Evolutionary conservation across 2,888 invertebrate species (phyloP).

Genomic region (Ctena decussata): DNA sequence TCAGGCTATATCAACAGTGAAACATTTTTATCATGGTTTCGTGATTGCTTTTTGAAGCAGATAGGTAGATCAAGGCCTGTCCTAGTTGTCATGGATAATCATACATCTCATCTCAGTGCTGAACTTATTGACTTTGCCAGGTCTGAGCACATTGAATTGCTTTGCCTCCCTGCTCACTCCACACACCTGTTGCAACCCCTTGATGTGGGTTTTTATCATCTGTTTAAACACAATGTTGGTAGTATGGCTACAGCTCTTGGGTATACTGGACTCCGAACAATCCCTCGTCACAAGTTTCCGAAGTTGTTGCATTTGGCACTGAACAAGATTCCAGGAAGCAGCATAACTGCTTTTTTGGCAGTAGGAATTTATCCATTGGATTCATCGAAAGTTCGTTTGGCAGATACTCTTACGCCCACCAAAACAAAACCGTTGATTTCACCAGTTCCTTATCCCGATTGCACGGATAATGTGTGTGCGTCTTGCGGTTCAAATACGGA

Average conservation of each 20-base stretch:
- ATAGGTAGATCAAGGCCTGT: neutral
- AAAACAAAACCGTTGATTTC: too few relatives aligned
- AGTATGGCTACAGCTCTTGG: too few relatives aligned
- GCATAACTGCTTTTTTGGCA: neutral
- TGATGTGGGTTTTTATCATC: neutral
- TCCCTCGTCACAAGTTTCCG: slow-evolving; percentile 8
- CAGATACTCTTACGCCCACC: too few relatives aligned
- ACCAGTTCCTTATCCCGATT: neutral
- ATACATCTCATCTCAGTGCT: too few relatives aligned
- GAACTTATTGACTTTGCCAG: too few relatives aligned
- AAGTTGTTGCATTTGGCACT: too few relatives aligned
- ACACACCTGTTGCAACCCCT: too few relatives aligned
- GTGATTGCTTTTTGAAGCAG: neutral
- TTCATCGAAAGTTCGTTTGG: too few relatives aligned
- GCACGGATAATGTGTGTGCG: neutral
- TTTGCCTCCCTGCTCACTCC: too few relatives aligned
- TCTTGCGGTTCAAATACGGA: neutral
- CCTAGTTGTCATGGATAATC: too few relatives aligned
- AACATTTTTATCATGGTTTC: neutral
- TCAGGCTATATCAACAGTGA: neutral
- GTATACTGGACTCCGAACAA: neutral
- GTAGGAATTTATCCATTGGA: neutral
- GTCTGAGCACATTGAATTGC: too few relatives aligned
- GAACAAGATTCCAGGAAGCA: too few relatives aligned
- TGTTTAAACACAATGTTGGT: neutral